These are phyloP conservation scores for Oriolus oriolus DNA, from an alignment of 2,113 vertebrate genomes.

Conservation along the genomic window DNA sequence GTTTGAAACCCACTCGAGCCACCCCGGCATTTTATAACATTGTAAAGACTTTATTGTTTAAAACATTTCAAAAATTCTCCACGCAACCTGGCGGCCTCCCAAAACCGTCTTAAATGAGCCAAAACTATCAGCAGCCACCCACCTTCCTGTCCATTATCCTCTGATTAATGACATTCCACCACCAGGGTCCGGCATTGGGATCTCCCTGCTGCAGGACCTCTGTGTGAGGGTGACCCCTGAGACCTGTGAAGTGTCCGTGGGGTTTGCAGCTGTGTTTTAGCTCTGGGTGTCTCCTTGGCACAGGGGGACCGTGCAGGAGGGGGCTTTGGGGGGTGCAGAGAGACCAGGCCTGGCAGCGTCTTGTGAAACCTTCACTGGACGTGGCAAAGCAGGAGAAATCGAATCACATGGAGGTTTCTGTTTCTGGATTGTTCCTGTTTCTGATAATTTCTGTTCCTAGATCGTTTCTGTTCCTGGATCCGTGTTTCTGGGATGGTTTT, in stretches of 20 bases:
- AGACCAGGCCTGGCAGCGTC: neutral
- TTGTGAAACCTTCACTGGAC: slow-evolving; percentile 18
- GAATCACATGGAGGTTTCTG: neutral
- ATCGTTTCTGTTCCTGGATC: rapidly evolving
- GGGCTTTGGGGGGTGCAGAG: neutral
- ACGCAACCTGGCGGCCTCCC: slow-evolving; percentile 70
- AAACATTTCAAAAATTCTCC: slow-evolving; percentile 72
- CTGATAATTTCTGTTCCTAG: neutral
- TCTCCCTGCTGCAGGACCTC: slow-evolving; percentile 43
- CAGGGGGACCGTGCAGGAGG: neutral
- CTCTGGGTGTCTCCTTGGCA: neutral
- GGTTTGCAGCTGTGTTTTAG: slow-evolving; percentile 20
- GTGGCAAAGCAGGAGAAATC: neutral
- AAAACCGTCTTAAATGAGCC: slow-evolving; percentile 73
- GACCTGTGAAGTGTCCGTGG: slow-evolving; percentile 22
- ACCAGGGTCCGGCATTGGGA: slow-evolving; percentile 11
- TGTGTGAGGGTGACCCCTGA: slow-evolving; percentile 16
- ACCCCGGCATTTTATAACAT: slow-evolving; percentile 71
- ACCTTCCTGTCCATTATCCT: slow-evolving; percentile 63
- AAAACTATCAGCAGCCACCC: slow-evolving; percentile 82
- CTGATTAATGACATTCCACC: slow-evolving; percentile 68
- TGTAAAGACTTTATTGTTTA: slow-evolving; percentile 79
- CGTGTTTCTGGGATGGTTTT: neutral
- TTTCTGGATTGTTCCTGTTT: rapidly evolving
- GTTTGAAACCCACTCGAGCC: slow-evolving; percentile 57